Evolutionary conservation across 1,140 invertebrate genomes (phyloP), one percentile per base, ranked within the genome.

Genomic region (Drosophila rhopaloa): DNA sequence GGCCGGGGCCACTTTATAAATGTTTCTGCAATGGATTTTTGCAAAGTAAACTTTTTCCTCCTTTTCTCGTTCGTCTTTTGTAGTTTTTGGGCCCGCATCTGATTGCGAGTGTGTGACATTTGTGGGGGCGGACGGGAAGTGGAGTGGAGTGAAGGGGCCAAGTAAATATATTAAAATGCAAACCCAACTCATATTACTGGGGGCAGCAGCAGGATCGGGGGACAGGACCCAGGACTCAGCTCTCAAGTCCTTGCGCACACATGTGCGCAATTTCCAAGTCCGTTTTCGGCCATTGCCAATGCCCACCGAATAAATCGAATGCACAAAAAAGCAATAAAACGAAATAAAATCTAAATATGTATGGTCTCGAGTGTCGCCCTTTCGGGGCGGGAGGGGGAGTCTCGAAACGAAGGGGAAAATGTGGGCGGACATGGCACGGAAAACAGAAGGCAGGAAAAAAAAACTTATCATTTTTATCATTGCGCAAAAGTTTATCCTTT

Each of bases 381-480:
- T 85, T 62, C 43, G 10, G 24, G 5, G 5, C n/a, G 4, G 0
- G 11, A 32, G 16, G 37, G 40, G 6, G 32, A 1, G 11, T 3
- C 19, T 19, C 11, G 29, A 10, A 27, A 6, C 0, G 2, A 11
- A 0, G 29, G 14, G 2, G 48, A 5, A 14, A 32, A 27, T 40
- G 56, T 44, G 56, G 41, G 44, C 47, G 77, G 62, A 56, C 32
- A 32, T 37, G 59, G 57, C 57, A 58, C 40, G 27, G 19, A 53
- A 68, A 56, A 55, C 68, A 66, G 63, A 73, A 67, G 53, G 75
- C 46, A 43, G 44, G 50, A 32, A 76, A 62, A 72, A 82, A 88
- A 78, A 89, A 89, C 84, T 89, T 89, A 89, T 89, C 84, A 89
- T 89, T 89, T 89, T 89, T 89, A 89, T 89, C 84, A 89, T 90